Base-by-base conservation (phyloP, 2,113 vertebrate genomes). In the Cisticola juncidis region DNA sequence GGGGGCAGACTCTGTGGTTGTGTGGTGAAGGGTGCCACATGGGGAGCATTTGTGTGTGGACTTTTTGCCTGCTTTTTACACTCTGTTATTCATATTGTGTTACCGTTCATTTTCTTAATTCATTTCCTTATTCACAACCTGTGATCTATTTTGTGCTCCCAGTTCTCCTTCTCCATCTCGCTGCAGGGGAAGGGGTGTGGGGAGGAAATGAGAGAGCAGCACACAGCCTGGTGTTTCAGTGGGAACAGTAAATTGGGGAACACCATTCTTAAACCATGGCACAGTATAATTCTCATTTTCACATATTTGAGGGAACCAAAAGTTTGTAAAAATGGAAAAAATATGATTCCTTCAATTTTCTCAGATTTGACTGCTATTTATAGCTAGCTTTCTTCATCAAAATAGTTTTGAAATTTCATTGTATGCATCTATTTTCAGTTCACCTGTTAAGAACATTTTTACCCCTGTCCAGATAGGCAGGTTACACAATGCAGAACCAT, bases 31-130 rank as follows among this genome's bases (percentile, higher is more conserved):
- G 9, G 9, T 44, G 73, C 51, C 19, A 16, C 2, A 1, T 20
- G 9, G 15, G 53, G 23, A 44, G 7, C 10, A 51, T 14, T 58
- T 1, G 1, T 23, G 12, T 2, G 5, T 33, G 44, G 44, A 51
- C 45, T 0, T 0, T 44, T 65, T 31, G 12, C 31, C 16, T 48
- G 8, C 22, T 26, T 73, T 66, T 13, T 58, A 44, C 19, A 13
- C 4, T 29, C 47, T 57, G 35, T 24, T 44, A 23, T 33, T 36
- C 28, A 17, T 28, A n/a, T 20, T 57, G 8, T 36, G 12, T 22
- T 57, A 28, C 14, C 19, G 8, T 44, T 66, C 0, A 4, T 81
- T 73, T 81, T 50, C 31, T 33, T 33, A 42, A 22, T 64, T 80
- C 5, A 17, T 51, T 51, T 8, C 65, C 26, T 13, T 36, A 16